Conservation (phyloP, 1,140 invertebrate species). For the Trigoniulus corallinus region DNA sequence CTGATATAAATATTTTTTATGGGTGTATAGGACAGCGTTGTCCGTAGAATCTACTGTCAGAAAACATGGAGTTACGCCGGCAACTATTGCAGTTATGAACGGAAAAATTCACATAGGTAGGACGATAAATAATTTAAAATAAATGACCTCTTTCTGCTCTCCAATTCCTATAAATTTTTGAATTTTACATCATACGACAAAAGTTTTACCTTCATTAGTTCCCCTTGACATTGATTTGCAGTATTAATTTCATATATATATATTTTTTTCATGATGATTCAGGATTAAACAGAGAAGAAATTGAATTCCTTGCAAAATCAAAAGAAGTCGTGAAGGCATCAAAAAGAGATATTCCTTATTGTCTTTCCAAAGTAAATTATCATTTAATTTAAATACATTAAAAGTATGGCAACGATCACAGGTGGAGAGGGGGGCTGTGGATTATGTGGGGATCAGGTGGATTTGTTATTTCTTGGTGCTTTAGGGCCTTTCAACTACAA, state of each 20-base stretch:
- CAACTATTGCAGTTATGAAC: conserved; percentile 75
- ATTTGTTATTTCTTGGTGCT: too few relatives aligned
- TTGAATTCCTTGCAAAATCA: too few relatives aligned
- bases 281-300: background rate
- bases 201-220: background rate
- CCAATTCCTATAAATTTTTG: too few relatives aligned
- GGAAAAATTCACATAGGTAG: conserved; percentile 67
- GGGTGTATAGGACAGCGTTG: conserved; percentile 44
- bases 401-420: too few relatives aligned
- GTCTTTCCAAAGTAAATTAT: too few relatives aligned
- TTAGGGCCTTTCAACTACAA: too few relatives aligned
- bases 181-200: background rate
- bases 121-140: conserved; percentile 8
- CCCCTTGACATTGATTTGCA: background rate
- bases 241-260: conserved; percentile 1
- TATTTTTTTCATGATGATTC: background rate
- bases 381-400: too few relatives aligned
- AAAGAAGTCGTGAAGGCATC: too few relatives aligned
- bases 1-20: conserved; percentile 9
- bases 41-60: conserved; percentile 60
- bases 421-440: too few relatives aligned
- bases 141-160: too few relatives aligned
- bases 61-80: conserved; percentile 66
- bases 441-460: too few relatives aligned
- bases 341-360: too few relatives aligned